phyloP scores from a whole-genome alignment of 2,888 invertebrate genomes.

The Aethes cnicana region DNA sequence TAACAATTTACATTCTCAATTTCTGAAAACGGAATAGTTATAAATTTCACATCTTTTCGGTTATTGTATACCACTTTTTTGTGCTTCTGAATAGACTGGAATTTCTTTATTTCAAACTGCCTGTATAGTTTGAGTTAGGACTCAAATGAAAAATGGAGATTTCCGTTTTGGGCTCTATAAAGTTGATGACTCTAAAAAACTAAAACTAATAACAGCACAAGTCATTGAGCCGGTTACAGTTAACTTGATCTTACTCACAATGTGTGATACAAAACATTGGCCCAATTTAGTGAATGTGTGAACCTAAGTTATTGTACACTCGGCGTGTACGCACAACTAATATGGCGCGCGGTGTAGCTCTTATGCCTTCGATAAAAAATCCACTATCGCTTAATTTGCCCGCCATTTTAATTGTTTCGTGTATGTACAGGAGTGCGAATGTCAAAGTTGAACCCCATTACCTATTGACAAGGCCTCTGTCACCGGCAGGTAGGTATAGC shows the following conservation, averaged over 20 bases:
- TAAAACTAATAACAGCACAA: neutral
- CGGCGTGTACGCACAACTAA: conserved; percentile 5
- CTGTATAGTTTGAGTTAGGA: too few relatives aligned
- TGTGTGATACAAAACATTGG: conserved; percentile 11
- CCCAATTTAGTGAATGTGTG: conserved; percentile 7
- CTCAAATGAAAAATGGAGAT: too few relatives aligned
- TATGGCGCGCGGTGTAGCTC: too few relatives aligned
- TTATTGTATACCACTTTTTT: too few relatives aligned
- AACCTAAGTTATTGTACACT: conserved; percentile 15
- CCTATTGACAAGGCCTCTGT: conserved; percentile 45
- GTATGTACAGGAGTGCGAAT: conserved; percentile 42
- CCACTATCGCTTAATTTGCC: too few relatives aligned
- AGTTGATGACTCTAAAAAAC: neutral
- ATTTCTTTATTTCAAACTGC: too few relatives aligned
- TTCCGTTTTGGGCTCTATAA: too few relatives aligned
- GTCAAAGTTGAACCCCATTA: conserved; percentile 57
- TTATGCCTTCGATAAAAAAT: too few relatives aligned
- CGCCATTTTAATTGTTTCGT: neutral
- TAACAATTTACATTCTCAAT: too few relatives aligned
- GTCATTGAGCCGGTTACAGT: neutral
- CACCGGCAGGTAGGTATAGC: conserved; percentile 24
- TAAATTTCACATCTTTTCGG: too few relatives aligned
- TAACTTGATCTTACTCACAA: conserved; percentile 3
- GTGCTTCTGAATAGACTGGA: too few relatives aligned
- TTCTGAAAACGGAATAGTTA: too few relatives aligned